Evolutionary conservation across 2,888 invertebrate species (phyloP), one percentile per base, ranked within the genome.

Genomic region (Harmothoe impar): DNA sequence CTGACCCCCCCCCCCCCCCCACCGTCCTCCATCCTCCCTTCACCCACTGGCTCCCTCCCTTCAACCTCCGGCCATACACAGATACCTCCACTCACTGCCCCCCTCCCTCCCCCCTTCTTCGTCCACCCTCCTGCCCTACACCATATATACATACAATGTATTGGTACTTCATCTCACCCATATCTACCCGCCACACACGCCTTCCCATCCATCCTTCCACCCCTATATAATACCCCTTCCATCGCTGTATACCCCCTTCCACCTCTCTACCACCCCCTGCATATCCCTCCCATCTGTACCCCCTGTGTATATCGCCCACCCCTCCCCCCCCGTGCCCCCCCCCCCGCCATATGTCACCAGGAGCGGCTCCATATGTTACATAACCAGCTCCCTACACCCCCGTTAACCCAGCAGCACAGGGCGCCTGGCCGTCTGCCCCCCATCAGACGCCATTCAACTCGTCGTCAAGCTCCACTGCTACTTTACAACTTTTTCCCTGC

Each of bases 301-400:
- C 62, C n/a, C n/a, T 62, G n/a, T 15, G 3, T n/a, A n/a, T 20
- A 62, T n/a, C n/a, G 3, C 7, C 29, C 77, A 15, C 31, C 25
- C 77, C 77, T 77, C 31, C 31, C 0, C 31, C 77, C 77, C 77
- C 31, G n/a, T n/a, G n/a, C 77, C 77, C 77, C 77, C 77, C 29
- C 31, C 77, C 29, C 77, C 77, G 1, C 29, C 77, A 20, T 17
- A 20, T 25, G 29, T 15, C 20, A 62, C 5, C 62, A 62, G n/a
- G n/a, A n/a, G n/a, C 23, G 5, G 25, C 20, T n/a, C 62, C 62
- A 23, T 25, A 62, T 23, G 62, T 62, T 62, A 23, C 23, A 23
- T 25, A 23, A 62, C 62, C 77, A 68, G 68, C 62, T n/a, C 62
- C 62, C 62, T 12, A 3, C 62, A 62, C 62, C 20, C 62, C 23